A percentile compares a stretch with the other conserved stretches of the same genome.
Evolutionary conservation across 2,888 invertebrate genomes (phyloP).

Genomic region (Pemphredon lugubris): DNA sequence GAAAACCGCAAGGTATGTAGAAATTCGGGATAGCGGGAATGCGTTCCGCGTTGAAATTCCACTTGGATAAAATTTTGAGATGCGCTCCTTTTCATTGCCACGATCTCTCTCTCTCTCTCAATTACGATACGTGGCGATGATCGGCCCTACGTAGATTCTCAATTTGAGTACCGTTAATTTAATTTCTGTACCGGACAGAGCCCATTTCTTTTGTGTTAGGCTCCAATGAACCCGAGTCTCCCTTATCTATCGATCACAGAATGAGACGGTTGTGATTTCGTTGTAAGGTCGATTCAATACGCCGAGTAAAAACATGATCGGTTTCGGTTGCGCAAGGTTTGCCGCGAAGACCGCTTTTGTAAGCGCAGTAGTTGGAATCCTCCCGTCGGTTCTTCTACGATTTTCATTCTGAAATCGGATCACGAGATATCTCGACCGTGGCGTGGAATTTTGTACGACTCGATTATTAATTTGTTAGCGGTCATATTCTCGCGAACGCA

Average conservation of each 20-base stretch:
- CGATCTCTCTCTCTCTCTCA: background rate
- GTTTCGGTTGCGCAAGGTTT: background rate
- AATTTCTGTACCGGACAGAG: background rate
- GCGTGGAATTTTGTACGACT: too few relatives aligned
- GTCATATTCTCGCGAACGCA: too few relatives aligned
- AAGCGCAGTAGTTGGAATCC: too few relatives aligned
- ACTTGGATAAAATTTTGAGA: too few relatives aligned
- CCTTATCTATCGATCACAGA: conserved; percentile 17
- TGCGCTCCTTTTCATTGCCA: background rate
- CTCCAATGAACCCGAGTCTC: background rate
- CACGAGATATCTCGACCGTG: too few relatives aligned
- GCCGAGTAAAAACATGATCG: conserved; percentile 5
- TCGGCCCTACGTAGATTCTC: conserved; percentile 7
- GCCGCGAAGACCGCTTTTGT: background rate
- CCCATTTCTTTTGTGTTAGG: conserved; percentile 7
- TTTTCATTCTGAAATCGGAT: too few relatives aligned
- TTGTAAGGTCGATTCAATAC: conserved; percentile 10
- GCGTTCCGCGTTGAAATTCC: too few relatives aligned
- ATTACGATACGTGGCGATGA: background rate
- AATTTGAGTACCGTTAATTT: conserved; percentile 33
- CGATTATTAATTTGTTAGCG: too few relatives aligned
- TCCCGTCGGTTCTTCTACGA: too few relatives aligned
- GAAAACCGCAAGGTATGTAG: too few relatives aligned
- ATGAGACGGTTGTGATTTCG: conserved; percentile 14
- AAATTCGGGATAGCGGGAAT: too few relatives aligned